A percentile compares a stretch with the other conserved stretches of the same genome.
These are phyloP conservation scores for Oreochromis tanganicae DNA, from an alignment of 2,113 vertebrate species.

Conservation along the genomic window DNA sequence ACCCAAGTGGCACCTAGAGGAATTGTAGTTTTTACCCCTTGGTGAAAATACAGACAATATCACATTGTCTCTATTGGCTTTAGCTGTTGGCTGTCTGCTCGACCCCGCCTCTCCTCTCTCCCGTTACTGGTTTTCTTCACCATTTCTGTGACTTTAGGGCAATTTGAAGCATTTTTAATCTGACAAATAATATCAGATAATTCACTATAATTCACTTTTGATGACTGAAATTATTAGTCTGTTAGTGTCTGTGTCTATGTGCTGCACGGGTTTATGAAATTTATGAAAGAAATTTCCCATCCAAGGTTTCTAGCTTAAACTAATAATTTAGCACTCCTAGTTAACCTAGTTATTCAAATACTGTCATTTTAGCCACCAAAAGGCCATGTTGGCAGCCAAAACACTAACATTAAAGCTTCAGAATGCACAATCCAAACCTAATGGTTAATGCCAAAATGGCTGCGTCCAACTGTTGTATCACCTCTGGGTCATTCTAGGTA, in stretches of 20 bases:
- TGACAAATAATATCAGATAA: not conserved
- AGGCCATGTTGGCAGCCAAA: rapidly evolving
- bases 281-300: not conserved
- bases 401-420: not conserved
- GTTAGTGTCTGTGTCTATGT: not conserved
- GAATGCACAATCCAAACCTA: not conserved
- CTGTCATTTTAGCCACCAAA: not conserved
- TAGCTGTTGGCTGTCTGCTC: not conserved
- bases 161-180: not conserved
- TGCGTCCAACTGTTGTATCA: not conserved
- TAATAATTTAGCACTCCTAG: not conserved
- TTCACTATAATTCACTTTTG: not conserved
- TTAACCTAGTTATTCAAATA: not conserved
- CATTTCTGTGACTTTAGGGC: not conserved
- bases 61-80: not conserved
- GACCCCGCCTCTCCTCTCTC: not conserved
- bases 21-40: not conserved
- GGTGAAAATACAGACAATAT: not conserved
- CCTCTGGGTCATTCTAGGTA: not conserved
- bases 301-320: not conserved
- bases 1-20: not conserved
- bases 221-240: not conserved
- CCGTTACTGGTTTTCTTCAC: not conserved
- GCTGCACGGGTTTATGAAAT: not conserved
- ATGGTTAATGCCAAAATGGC: not conserved